Conservation (phyloP, 2,797 vertebrate species). For the Spatula clypeata region DNA sequence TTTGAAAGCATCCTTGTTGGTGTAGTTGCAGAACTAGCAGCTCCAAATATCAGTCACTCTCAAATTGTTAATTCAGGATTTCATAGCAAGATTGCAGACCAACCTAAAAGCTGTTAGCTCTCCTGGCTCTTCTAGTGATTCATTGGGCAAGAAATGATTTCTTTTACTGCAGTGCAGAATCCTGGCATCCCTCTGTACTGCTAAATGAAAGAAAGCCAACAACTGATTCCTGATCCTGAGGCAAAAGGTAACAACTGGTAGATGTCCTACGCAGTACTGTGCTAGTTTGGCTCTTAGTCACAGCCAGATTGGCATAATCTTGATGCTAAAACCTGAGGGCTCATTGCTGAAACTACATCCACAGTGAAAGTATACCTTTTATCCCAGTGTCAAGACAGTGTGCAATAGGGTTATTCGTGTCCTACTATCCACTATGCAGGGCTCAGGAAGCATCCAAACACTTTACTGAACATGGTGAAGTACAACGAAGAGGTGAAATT, state of each 20-base stretch:
- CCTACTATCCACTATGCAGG: not conserved
- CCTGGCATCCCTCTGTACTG: not conserved
- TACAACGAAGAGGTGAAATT: not conserved
- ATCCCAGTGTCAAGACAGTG: not conserved
- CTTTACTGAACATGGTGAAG: not conserved
- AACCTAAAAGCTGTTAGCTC: not conserved
- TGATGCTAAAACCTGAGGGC: not conserved
- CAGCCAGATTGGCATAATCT: not conserved
- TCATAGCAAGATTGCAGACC: not conserved
- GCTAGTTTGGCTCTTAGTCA: fast-evolving
- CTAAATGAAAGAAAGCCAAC: not conserved
- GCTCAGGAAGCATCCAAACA: not conserved
- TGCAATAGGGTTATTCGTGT: not conserved
- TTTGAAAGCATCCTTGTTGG: not conserved
- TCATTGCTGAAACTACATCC: not conserved
- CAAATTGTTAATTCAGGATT: not conserved
- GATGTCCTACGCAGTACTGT: not conserved
- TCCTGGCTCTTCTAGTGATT: not conserved
- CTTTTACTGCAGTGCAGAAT: not conserved
- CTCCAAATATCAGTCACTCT: not conserved
- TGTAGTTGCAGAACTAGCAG: not conserved
- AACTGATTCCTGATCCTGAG: not conserved
- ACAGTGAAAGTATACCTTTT: not conserved
- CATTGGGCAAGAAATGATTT: not conserved
- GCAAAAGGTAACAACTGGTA: not conserved